Base-by-base conservation (phyloP, 2,888 invertebrate species). In the Entomobrya multifasciata region DNA sequence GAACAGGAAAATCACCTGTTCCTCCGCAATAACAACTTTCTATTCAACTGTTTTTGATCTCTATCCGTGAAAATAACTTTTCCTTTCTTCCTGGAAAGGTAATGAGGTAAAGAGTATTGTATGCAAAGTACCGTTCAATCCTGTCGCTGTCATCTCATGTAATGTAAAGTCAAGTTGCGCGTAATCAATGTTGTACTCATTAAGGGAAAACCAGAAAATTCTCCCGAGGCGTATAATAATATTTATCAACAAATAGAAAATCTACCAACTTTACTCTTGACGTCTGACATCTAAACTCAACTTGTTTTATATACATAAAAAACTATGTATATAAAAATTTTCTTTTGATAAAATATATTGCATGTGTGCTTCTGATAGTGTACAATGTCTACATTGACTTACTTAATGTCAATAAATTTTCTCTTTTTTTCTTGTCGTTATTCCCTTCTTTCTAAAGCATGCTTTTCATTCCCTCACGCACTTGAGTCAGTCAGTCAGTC, bases 381-480 rank as follows among this genome's bases (percentile, higher is more conserved):
- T n/a, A n/a, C n/a, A n/a, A 44, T 47, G 72, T 72, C 11, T 44
- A 67, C 20, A 67, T 67, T 22, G 67, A 67, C 67, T 41, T 67
- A 36, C 4, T 36, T n/a, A 81, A 22, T 84, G 67, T 77, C 84
- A 84, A 84, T 77, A 84, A 84, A 77, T 77, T 76, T 76, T 30
- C 55, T 78, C 55, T 52, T 65, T 76, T 84, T 77, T 57, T 41
- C 55, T 77, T 27, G 25, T 15, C 52, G 20, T 10, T 22, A 47
- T 15, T 22, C 55, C 25, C 44, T n/a, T 74, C 36, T 36, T 55
- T 20, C 27, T n/a, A n/a, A n/a, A 49, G 57, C 5, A 81, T 36
- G n/a, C n/a, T 65, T 67, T 15, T 76, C 72, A 72, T 72, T 81
- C 72, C 27, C 44, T 72, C 81, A 72, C 70, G 20, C n/a, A 41